phyloP scores from a whole-genome alignment of 2,888 invertebrate species.

The Galerucella nymphaeae region DNA sequence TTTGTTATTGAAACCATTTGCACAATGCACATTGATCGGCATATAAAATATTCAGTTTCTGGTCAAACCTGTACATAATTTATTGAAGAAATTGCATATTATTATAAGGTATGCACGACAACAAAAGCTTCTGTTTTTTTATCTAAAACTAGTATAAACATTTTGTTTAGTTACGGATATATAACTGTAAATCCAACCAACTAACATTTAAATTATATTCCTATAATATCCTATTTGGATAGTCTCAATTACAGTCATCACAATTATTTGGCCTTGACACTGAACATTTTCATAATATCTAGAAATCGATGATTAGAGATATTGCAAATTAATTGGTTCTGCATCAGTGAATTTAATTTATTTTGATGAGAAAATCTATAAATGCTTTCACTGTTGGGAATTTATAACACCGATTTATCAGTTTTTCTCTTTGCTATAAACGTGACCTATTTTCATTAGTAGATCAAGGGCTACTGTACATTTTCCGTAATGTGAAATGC shows the following conservation, averaged over 20 bases:
- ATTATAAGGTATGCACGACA: constrained; percentile 12
- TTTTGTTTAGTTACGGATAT: not conserved
- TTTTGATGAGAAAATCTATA: too few species aligned
- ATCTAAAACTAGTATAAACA: constrained; percentile 27
- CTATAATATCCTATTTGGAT: not conserved
- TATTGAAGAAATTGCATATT: not conserved
- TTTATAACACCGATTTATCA: not conserved
- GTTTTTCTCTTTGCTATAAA: not conserved
- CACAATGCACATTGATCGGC: not conserved
- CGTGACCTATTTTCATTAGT: not conserved
- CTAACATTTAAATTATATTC: not conserved
- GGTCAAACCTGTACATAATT: not conserved
- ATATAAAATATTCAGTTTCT: not conserved
- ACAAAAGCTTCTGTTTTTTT: constrained; percentile 23
- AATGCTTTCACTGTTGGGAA: too few species aligned
- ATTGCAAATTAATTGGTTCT: too few species aligned
- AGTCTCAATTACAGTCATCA: not conserved
- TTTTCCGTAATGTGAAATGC: not conserved
- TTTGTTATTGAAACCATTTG: not conserved
- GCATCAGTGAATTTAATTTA: too few species aligned
- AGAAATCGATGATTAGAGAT: too few species aligned
- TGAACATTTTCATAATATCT: too few species aligned
- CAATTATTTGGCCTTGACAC: too few species aligned
- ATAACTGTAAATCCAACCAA: not conserved
- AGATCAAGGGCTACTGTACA: not conserved